Conservation (phyloP, 2,888 invertebrate species). For the Trissoscelio sp. region DNA sequence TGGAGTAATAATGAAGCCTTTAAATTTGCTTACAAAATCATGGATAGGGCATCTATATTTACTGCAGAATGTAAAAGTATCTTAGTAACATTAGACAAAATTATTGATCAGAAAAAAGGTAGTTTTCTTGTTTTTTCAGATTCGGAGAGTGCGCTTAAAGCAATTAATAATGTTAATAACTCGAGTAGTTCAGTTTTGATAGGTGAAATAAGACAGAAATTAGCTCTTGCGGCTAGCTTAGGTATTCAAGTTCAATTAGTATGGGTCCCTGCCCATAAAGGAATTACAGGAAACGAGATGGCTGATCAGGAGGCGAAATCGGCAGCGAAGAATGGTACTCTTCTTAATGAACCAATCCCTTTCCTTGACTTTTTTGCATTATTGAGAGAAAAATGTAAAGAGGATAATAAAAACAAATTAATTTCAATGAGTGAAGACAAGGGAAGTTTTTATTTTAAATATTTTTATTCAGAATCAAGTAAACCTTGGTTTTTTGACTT, state of each 20-base stretch:
- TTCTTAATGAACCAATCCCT: background rate
- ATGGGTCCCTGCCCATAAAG: constrained; percentile 21
- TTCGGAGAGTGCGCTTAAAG: constrained; percentile 12
- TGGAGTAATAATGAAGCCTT: constrained; percentile 17
- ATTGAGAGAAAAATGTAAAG: constrained; percentile 8
- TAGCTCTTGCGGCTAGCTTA: background rate
- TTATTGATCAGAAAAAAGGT: background rate
- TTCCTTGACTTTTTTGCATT: constrained; percentile 1
- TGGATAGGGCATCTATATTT: constrained; percentile 9
- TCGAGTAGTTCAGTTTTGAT: background rate
- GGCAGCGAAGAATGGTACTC: background rate
- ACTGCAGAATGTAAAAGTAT: constrained; percentile 18
- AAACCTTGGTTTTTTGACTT: constrained; percentile 15
- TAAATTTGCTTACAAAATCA: background rate
- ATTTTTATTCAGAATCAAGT: constrained; percentile 5
- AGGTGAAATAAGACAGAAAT: constrained; percentile 14
- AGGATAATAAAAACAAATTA: background rate
- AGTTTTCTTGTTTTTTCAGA: constrained; percentile 12
- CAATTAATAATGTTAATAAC: background rate
- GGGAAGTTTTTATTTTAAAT: constrained; percentile 22
- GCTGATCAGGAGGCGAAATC: constrained; percentile 12
- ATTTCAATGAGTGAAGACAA: background rate
- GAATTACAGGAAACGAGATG: constrained; percentile 20
- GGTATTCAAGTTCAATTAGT: constrained; percentile 8
- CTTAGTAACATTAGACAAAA: background rate